Conservation (phyloP, 2,113 vertebrate genomes). For the Amphilophus citrinellus region DNA sequence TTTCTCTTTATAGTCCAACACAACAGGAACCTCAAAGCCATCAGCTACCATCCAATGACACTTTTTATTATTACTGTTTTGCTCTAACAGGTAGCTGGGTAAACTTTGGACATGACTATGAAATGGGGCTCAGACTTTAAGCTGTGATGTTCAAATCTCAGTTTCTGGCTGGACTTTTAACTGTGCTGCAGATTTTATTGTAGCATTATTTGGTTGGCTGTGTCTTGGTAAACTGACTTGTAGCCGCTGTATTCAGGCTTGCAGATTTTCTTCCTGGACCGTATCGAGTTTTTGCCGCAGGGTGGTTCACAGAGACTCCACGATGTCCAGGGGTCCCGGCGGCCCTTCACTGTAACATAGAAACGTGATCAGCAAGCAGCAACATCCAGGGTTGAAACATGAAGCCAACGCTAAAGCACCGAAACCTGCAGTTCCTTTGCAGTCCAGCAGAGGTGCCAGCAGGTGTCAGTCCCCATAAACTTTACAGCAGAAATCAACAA, state of each 20-base stretch:
- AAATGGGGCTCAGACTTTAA: not conserved
- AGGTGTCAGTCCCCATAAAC: no score
- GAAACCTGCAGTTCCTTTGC: not conserved
- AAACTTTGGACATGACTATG: not conserved
- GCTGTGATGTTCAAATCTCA: not conserved
- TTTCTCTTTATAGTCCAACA: no score
- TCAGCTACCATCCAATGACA: fast-evolving
- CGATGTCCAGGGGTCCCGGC: constrained; percentile 64
- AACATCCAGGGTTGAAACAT: not conserved
- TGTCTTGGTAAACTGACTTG: constrained; percentile 48
- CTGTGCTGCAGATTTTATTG: not conserved
- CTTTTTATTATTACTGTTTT: not conserved
- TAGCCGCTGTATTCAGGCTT: constrained; percentile 61
- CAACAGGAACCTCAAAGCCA: not conserved
- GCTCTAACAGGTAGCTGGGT: no score
- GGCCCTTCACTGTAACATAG: constrained; percentile 54
- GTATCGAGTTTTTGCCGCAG: constrained; percentile 53
- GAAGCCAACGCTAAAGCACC: not conserved
- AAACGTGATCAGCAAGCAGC: not conserved
- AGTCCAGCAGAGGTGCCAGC: not conserved
- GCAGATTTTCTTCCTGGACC: constrained; percentile 43
- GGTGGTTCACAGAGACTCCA: constrained; percentile 68
- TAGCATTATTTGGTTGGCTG: not conserved
- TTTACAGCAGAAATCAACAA: no score
- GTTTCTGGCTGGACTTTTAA: not conserved